A percentile compares a stretch with the other conserved stretches of the same genome.
These are phyloP conservation scores for Dryobota labecula DNA, from an alignment of 2,888 invertebrate species.

Conservation along the genomic window DNA sequence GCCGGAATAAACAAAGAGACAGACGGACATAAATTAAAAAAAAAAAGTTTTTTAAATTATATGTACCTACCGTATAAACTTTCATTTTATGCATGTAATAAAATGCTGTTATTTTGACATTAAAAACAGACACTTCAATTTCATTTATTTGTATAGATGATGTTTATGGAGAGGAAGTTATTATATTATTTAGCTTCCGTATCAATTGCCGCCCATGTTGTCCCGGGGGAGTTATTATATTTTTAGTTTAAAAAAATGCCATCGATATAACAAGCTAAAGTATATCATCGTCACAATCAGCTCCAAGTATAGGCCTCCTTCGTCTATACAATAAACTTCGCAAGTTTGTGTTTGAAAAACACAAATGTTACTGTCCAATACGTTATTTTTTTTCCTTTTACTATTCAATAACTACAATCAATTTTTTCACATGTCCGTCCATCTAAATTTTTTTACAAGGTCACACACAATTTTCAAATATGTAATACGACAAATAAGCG, in stretches of 20 bases:
- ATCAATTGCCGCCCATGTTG: not conserved
- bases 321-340: not conserved
- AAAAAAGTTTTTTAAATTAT: too few relatives aligned
- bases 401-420: not conserved
- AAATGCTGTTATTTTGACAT: too few relatives aligned
- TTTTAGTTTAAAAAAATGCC: not conserved
- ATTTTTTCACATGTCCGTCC: not conserved
- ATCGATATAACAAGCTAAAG: not conserved
- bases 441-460: not conserved
- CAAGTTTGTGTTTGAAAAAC: not conserved
- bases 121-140: too few relatives aligned
- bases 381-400: not conserved
- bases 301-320: not conserved
- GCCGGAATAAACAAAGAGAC: too few relatives aligned
- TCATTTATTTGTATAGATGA: too few relatives aligned
- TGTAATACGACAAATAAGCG: conserved; percentile 4
- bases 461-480: not conserved
- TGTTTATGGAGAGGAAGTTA: too few relatives aligned
- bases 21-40: too few relatives aligned
- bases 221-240: too few relatives aligned
- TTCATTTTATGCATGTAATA: too few relatives aligned
- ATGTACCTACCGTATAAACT: too few relatives aligned
- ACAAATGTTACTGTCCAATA: conserved; percentile 10
- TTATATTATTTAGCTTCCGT: not conserved
- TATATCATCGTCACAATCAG: not conserved